Evolutionary conservation across 2,888 invertebrate species (phyloP).

Genomic region (Drosophila sordidula): DNA sequence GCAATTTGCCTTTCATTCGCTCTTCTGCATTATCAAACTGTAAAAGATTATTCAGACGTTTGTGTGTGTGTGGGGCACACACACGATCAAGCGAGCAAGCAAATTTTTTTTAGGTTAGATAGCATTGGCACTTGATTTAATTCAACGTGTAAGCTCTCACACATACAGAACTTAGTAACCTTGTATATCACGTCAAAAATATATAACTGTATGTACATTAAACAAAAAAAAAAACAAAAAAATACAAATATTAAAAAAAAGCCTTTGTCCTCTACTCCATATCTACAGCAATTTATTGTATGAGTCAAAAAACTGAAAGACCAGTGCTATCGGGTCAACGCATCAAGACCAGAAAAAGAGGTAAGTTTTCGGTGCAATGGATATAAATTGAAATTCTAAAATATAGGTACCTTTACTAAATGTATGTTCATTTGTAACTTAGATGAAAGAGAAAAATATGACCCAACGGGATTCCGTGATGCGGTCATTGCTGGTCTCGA

Average conservation of each 20-base stretch:
- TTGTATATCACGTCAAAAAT: slow-evolving; percentile 31
- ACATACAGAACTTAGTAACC: slow-evolving; percentile 21
- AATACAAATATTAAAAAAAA: slow-evolving; percentile 25
- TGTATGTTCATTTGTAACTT: slow-evolving; percentile 42
- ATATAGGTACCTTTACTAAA: too few species aligned
- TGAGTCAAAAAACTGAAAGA: slow-evolving; percentile 99
- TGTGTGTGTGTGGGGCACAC: slow-evolving; percentile 19
- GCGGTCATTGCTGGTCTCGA: slow-evolving; percentile 97
- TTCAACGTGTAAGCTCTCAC: slow-evolving; percentile 46
- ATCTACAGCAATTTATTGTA: slow-evolving; percentile 95
- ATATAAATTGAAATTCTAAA: not conserved
- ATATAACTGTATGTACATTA: slow-evolving; percentile 13
- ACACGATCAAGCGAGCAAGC: slow-evolving; percentile 41
- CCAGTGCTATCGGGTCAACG: slow-evolving; percentile 99
- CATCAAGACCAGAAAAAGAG: slow-evolving; percentile 99
- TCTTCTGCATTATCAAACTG: slow-evolving; percentile 71
- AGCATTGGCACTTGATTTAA: slow-evolving; percentile 41
- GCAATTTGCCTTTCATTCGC: slow-evolving; percentile 50
- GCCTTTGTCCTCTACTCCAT: slow-evolving; percentile 66
- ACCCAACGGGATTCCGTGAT: slow-evolving; percentile 99
- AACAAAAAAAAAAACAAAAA: slow-evolving; percentile 8
- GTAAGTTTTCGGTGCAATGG: slow-evolving; percentile 86
- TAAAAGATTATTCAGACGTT: slow-evolving; percentile 48
- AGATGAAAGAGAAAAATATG: slow-evolving; percentile 99
- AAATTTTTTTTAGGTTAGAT: slow-evolving; percentile 52